Evolutionary conservation across 2,113 vertebrate species (phyloP).

Genomic region (Camarhynchus parvulus): DNA sequence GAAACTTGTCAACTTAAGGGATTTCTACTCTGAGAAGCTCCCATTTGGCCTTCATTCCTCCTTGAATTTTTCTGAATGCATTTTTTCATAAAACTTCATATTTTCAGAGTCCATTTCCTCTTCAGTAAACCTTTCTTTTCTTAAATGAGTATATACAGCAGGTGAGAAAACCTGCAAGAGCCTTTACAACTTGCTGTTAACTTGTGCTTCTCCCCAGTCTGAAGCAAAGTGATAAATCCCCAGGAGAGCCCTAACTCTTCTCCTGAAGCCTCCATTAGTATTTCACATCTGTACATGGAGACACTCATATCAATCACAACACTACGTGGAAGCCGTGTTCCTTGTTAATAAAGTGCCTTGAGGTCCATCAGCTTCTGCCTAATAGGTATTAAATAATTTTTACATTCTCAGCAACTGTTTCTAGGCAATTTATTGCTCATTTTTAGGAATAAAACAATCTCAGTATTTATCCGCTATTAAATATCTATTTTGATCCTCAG

Average conservation of each 20-base stretch:
- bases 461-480: neutral
- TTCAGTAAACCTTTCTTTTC: neutral
- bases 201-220: neutral
- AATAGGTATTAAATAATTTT: constrained; percentile 18
- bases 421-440: neutral
- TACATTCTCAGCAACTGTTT: neutral
- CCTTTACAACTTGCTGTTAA: neutral
- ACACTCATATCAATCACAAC: constrained; percentile 6
- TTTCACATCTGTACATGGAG: constrained; percentile 2
- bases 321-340: neutral
- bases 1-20: neutral
- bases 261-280: neutral
- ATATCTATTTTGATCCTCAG: neutral
- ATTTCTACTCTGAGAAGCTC: neutral
- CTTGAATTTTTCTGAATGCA: neutral
- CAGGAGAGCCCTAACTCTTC: constrained; percentile 4
- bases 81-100: neutral
- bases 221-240: neutral
- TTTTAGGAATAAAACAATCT: neutral
- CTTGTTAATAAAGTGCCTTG: constrained; percentile 28
- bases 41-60: neutral
- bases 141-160: neutral
- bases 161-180: neutral
- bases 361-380: constrained; percentile 24
- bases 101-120: neutral